Evolutionary conservation across 2,113 vertebrate species (phyloP), one percentile per base, ranked within the genome.

Genomic region (Corapipo altera): DNA sequence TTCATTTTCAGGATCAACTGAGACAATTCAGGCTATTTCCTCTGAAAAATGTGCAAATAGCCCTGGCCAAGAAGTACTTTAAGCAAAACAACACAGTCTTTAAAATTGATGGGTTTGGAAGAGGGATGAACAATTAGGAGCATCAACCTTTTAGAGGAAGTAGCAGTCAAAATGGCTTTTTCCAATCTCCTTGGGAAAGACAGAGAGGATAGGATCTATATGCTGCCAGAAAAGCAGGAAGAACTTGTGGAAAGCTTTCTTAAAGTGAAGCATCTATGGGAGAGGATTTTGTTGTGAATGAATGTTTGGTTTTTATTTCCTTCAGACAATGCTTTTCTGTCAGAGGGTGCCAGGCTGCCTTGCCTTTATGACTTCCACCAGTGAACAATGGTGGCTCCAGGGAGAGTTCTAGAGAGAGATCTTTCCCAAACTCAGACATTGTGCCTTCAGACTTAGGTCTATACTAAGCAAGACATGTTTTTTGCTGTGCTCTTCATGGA

Each of bases 391-490:
- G 20, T 28, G 43, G 64, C 32, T 51, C 12, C 32, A 37, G 44
- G 55, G 52, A 86, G 49, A 51, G 4, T 14, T 51, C 49, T 27
- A 52, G 51, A 52, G 51, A 28, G 51, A 52, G 26, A 28, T 35
- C 27, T 77, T 80, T 70, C 16, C 8, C 52, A 79, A 91, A 83
- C 39, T 21, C 62, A 43, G 27, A 55, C 39, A 27, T 19, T 77
- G 37, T 73, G 27, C 49, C 27, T 73, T 80, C 21, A 57, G 21
- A 39, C 12, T 46, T 62, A 32, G 32, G 24, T 18, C 8, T 32
- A 0, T 58, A 12, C 22, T 41, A 28, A 76, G 23, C n/a, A 72
- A 8, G 52, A 59, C 0, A 0, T 49, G 39, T 46, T 30, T 82
- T 89, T 37, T 58, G 21, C 28, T 85, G 3, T 54, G 8, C 20